Evolutionary conservation across 1,140 invertebrate species (phyloP).

Genomic region (Halesus radiatus): DNA sequence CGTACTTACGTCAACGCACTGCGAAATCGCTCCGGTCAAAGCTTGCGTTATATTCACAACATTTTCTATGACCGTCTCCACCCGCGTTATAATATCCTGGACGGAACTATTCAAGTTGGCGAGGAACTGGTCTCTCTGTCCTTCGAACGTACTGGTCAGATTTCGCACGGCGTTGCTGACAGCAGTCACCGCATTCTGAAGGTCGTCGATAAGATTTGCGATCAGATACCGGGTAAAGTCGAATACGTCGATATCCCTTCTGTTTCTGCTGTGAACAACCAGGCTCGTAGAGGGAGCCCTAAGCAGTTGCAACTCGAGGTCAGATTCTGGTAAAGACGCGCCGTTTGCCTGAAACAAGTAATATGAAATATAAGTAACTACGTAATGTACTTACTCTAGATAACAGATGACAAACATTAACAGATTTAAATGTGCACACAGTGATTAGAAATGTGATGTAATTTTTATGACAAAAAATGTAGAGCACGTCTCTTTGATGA

Average conservation of each 20-base stretch:
- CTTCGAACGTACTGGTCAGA: conserved; percentile 58
- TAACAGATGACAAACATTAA: too few species aligned
- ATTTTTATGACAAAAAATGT: too few species aligned
- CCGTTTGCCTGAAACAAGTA: neutral
- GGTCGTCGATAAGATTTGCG: conserved; percentile 58
- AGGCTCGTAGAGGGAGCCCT: neutral
- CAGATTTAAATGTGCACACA: too few species aligned
- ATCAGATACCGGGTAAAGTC: conserved; percentile 58
- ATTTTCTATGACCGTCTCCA: conserved; percentile 58
- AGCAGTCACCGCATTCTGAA: conserved; percentile 58
- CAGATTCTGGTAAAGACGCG: neutral
- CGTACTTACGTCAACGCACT: conserved; percentile 62
- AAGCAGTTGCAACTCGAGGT: neutral
- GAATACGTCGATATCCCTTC: neutral
- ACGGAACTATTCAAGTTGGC: conserved; percentile 59
- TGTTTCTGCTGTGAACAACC: neutral
- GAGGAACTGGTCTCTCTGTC: conserved; percentile 56
- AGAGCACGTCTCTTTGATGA: too few species aligned
- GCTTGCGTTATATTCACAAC: conserved; percentile 57
- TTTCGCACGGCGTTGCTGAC: conserved; percentile 56
- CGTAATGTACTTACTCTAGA: neutral
- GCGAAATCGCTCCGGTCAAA: conserved; percentile 54
- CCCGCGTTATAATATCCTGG: conserved; percentile 56
- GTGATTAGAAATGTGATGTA: too few species aligned
- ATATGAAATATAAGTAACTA: neutral